Evolutionary conservation across 2,113 vertebrate genomes (phyloP), one percentile per base, ranked within the genome.

Genomic region (Chinchilla lanigera): DNA sequence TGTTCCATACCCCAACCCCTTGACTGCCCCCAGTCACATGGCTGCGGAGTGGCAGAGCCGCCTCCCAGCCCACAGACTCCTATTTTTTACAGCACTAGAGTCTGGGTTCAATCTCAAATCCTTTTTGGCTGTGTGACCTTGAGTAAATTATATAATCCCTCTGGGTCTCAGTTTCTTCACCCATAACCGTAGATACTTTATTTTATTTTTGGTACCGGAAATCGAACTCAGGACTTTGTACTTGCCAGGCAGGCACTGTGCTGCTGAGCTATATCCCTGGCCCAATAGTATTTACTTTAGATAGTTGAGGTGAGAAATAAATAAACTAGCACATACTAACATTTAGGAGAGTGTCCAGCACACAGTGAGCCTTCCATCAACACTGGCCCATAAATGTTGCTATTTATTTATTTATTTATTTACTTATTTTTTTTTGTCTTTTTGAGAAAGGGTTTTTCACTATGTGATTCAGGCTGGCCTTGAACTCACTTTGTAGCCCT

Each of bases 51-150:
- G 24, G 5, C 75, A 65, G 24, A 84, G n/a, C 58, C 41, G 52
- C 44, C 54, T 87, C 78, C 63, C 38, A 61, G 91, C 8, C 54
- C 41, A 5, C 16, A 17, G 1, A 1, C 9, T 19, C n/a, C 61
- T 67, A 19, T 28, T 82, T 92, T 90, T 94, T 61, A 56, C 0
- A 52, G 38, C 35, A 78, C 88, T 19, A 71, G 44, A 86, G 35
- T 26, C 78, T 54, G 82, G 69, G 9, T 93, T 88, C 89, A 94
- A 85, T 84, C 80, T 97, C 86, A 85, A 56, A 52, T 91, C 63
- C n/a, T 89, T 94, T 54, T 89, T 56, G 75, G 82, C 54, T 93
- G 14, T 85, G 52, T 82, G 81, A 92, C 24, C 56, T 87, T 82
- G 35, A 26, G 63, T 38, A 88, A 94, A 50, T 89, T 65, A 60